phyloP scores from a whole-genome alignment of 2,797 vertebrate genomes.

The Mormyrops boulengeri region DNA sequence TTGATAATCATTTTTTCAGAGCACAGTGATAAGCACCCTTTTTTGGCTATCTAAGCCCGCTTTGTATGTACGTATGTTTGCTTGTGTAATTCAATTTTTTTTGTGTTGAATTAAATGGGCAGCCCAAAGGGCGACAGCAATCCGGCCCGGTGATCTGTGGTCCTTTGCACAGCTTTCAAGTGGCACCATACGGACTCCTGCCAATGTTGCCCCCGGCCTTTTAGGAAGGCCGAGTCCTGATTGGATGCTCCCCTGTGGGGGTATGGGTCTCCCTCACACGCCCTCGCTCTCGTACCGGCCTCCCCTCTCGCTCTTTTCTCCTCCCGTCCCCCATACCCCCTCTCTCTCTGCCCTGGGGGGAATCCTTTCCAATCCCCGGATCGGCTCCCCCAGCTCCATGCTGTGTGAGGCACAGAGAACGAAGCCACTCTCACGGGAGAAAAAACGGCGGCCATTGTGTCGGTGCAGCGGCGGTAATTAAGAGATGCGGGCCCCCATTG shows the following conservation, averaged over 20 bases:
- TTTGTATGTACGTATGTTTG: neutral
- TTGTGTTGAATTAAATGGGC: neutral
- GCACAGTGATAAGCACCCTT: neutral
- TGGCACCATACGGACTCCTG: neutral
- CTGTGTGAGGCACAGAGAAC: neutral
- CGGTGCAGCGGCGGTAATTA: slow-evolving; percentile 14
- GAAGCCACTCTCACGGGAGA: neutral
- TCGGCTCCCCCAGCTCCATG: neutral
- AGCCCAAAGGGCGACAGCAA: neutral
- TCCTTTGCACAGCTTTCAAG: neutral
- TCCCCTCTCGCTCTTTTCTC: neutral
- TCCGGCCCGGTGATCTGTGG: neutral
- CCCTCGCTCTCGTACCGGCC: neutral
- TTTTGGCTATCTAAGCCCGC: neutral
- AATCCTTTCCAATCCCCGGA: neutral
- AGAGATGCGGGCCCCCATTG: neutral
- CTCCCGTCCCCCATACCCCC: neutral
- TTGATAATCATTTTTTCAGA: neutral
- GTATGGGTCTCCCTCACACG: neutral
- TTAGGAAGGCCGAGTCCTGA: neutral
- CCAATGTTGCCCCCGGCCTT: neutral
- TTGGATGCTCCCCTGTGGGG: neutral
- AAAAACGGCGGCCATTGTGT: neutral
- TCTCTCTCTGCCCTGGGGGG: neutral
- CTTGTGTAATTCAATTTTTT: neutral